Percentiles rank a stretch among this genome's conserved stretches.
Evolutionary conservation across 2,888 invertebrate genomes (phyloP).

Genomic region (Rotaria macrura): DNA sequence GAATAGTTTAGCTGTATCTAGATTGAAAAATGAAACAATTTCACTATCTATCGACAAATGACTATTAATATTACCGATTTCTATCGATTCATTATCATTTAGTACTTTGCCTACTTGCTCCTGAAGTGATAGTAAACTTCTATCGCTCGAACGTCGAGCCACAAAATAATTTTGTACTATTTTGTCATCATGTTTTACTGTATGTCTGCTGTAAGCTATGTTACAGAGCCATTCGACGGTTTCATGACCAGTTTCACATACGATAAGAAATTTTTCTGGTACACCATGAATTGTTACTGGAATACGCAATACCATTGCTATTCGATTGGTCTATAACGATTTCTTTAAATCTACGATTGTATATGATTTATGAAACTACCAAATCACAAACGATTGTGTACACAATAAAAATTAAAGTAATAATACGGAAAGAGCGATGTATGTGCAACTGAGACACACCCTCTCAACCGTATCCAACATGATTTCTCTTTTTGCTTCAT

Average conservation of each 20-base stretch:
- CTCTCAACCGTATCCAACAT: not conserved
- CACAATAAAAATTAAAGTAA: not conserved
- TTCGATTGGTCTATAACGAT: not conserved
- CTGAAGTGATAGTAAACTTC: not conserved
- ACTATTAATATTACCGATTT: not conserved
- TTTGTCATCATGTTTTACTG: not conserved
- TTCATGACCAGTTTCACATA: not conserved
- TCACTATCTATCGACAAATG: not conserved
- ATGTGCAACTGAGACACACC: not conserved
- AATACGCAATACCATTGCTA: not conserved
- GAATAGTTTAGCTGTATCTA: not conserved
- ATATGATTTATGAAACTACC: not conserved
- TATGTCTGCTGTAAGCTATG: not conserved
- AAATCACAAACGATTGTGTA: not conserved
- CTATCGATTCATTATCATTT: not conserved
- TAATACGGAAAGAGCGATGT: not conserved
- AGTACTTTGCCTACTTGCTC: not conserved
- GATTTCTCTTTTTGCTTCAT: not conserved
- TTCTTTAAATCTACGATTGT: not conserved
- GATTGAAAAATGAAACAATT: not conserved
- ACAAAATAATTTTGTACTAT: not conserved
- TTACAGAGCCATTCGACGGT: not conserved
- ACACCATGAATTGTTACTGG: not conserved
- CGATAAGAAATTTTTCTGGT: slow-evolving; percentile 1
- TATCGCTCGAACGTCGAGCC: not conserved